Evolutionary conservation across 2,113 vertebrate genomes (phyloP).

Genomic region (Microcebus ravelobensis): DNA sequence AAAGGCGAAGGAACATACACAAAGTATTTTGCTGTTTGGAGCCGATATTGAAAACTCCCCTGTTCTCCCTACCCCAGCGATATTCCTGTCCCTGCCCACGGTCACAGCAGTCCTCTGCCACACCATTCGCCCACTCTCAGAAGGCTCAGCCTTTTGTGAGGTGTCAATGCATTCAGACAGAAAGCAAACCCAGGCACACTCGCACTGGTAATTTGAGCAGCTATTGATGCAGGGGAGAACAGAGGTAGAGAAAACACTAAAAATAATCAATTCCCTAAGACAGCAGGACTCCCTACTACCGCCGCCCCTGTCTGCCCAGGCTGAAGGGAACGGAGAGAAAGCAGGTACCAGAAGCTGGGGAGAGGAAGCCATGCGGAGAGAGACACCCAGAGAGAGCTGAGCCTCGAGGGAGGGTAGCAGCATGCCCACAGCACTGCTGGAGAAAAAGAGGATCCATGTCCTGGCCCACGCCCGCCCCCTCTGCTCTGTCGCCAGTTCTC

Average conservation of each 20-base stretch:
- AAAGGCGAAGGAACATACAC: background rate
- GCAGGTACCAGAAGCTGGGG: background rate
- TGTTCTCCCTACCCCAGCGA: background rate
- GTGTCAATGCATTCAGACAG: too few species aligned
- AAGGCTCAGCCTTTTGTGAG: background rate
- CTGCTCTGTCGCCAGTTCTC: background rate
- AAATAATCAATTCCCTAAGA: background rate
- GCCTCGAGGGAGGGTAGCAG: background rate
- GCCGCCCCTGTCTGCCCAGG: background rate
- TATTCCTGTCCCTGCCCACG: background rate
- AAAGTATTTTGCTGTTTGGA: background rate
- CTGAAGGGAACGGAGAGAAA: too few species aligned
- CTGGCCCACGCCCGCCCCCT: background rate
- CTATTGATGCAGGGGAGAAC: background rate
- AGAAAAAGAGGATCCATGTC: rapidly evolving
- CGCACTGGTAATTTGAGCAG: background rate
- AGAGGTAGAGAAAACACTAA: background rate
- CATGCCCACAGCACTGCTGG: too few species aligned
- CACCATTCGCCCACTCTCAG: background rate
- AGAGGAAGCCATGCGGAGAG: background rate
- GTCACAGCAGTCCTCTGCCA: background rate
- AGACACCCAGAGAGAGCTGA: background rate
- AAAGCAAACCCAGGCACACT: background rate
- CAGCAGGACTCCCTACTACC: background rate
- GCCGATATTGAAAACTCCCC: background rate